These are phyloP conservation scores for Anthoscopus minutus DNA, from an alignment of 2,113 vertebrate genomes.

Conservation along the genomic window DNA sequence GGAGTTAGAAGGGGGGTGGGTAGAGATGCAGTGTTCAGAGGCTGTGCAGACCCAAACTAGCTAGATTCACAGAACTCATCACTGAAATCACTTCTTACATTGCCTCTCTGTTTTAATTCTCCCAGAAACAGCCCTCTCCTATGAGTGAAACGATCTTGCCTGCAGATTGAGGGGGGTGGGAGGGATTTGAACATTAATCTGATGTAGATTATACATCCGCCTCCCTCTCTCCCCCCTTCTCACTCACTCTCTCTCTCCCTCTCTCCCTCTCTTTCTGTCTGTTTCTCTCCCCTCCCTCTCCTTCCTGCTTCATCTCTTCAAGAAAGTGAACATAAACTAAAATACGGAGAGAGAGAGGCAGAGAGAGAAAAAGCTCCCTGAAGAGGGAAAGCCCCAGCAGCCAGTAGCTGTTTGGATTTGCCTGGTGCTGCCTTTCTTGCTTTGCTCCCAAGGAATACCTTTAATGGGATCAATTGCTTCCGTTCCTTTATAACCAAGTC, in stretches of 20 bases:
- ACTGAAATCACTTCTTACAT: constrained; percentile 61
- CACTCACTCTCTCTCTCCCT: constrained; percentile 63
- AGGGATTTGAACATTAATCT: constrained; percentile 72
- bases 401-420: constrained; percentile 58
- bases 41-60: constrained; percentile 59
- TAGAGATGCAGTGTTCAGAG: constrained; percentile 34
- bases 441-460: constrained; percentile 66
- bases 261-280: constrained; percentile 60
- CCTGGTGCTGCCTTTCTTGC: constrained; percentile 57
- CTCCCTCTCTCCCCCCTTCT: constrained; percentile 65
- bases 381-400: constrained; percentile 55
- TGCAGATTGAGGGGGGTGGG: constrained; percentile 70
- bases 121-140: constrained; percentile 64
- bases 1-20: constrained; percentile 1
- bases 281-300: constrained; percentile 65
- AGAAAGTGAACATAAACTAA: constrained; percentile 76
- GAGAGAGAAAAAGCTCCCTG: constrained; percentile 56
- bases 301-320: constrained; percentile 69
- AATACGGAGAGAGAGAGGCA: constrained; percentile 45
- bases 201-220: constrained; percentile 72
- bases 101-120: constrained; percentile 73
- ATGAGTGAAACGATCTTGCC: constrained; percentile 65
- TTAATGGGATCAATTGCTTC: constrained; percentile 72
- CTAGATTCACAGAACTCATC: constrained; percentile 66
- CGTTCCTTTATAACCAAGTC: constrained; percentile 59